Evolutionary conservation across 2,888 invertebrate species (phyloP).

Genomic region (Lasioglossum malachurum): DNA sequence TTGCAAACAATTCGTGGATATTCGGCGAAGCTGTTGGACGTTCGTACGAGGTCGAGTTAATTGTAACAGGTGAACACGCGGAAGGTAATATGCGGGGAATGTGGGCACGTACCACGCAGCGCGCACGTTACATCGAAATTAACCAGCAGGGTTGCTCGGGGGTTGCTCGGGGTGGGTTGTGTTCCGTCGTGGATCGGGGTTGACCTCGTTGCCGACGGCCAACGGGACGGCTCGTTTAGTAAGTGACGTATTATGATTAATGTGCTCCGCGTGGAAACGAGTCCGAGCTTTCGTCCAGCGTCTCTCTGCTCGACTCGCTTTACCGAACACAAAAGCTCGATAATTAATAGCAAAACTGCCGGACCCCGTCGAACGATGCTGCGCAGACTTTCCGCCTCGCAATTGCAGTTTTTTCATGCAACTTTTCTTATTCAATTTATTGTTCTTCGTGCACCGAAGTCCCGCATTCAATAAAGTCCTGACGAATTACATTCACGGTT

Average conservation of each 20-base stretch:
- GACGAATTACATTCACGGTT: no score
- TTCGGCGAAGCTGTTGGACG: conserved; percentile 1
- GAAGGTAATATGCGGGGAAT: conserved; percentile 38
- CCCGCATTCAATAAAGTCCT: no score
- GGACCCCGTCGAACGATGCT: not conserved
- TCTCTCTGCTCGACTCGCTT: conserved; percentile 4
- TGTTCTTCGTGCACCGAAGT: no score
- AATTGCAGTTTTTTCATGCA: not conserved
- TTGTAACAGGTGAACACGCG: conserved; percentile 44
- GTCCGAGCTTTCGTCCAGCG: conserved; percentile 28
- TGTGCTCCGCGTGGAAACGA: conserved; percentile 47
- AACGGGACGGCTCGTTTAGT: conserved; percentile 60
- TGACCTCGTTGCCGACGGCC: conserved; percentile 58
- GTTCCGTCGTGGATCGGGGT: conserved; percentile 46
- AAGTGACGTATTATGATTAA: conserved; percentile 66
- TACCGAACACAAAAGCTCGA: conserved; percentile 12
- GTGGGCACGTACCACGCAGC: conserved; percentile 1
- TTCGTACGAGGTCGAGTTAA: conserved; percentile 32
- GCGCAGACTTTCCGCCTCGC: not conserved
- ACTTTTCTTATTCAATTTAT: not conserved
- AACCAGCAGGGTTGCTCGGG: conserved; percentile 47
- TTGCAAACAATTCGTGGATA: not conserved
- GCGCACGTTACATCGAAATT: conserved; percentile 46
- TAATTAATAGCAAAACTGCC: conserved; percentile 28
- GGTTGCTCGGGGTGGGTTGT: conserved; percentile 21